Conservation (phyloP, 2,113 vertebrate species). For the Spea bombifrons region DNA sequence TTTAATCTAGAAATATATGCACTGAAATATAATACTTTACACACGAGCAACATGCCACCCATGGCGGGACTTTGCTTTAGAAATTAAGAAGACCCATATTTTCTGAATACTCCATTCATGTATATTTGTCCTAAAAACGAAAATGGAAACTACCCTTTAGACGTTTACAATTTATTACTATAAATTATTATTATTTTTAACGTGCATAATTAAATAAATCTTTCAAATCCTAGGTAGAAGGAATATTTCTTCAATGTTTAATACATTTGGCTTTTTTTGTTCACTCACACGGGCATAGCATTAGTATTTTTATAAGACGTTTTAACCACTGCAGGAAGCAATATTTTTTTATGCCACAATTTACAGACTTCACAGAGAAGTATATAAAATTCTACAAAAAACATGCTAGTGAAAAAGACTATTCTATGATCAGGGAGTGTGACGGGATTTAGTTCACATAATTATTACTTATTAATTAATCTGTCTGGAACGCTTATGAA, state of each 20-base stretch:
- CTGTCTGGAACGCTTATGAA: no score
- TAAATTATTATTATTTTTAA: slow-evolving; percentile 6
- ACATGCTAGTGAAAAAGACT: slow-evolving; percentile 4
- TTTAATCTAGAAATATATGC: no score
- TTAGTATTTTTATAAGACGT: slow-evolving; percentile 32
- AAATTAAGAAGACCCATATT: not conserved
- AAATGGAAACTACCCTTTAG: not conserved
- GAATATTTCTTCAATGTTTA: slow-evolving; percentile 18
- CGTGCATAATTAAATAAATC: slow-evolving; percentile 31
- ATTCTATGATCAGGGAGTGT: no score
- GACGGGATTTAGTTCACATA: no score
- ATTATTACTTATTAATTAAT: no score
- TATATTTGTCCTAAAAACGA: not conserved
- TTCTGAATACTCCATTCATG: not conserved
- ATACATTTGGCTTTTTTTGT: slow-evolving; percentile 28
- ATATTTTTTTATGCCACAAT: slow-evolving; percentile 31
- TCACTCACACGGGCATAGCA: not conserved
- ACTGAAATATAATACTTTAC: no score
- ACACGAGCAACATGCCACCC: not conserved
- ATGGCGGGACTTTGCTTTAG: not conserved
- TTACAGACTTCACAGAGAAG: slow-evolving; percentile 36
- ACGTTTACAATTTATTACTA: slow-evolving; percentile 16
- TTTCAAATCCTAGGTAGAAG: slow-evolving; percentile 12
- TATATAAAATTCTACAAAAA: slow-evolving; percentile 9
- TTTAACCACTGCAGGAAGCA: slow-evolving; percentile 32